Evolutionary conservation across 2,113 vertebrate species (phyloP), one percentile per base, ranked within the genome.

Genomic region (Neogale vison): DNA sequence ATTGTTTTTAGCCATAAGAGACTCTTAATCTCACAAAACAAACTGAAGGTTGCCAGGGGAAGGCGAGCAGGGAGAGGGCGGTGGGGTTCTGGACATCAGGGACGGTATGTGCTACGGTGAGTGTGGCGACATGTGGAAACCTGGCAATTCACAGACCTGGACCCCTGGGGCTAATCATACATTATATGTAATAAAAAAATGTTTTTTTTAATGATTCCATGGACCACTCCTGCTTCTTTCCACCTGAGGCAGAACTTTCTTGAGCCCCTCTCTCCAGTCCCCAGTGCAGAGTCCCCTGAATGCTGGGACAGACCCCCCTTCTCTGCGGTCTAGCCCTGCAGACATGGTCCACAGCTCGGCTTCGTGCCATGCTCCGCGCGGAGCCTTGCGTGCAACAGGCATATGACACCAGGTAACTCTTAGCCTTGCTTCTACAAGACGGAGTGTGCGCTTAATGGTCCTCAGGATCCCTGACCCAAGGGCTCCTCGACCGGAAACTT

Each of bases 301-400:
- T 1, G 3, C n/a, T 6, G 15, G 71, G 36, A 63, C 18, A 59
- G 31, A 18, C n/a, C 65, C 31, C 4, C 24, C 23, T 39, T 52
- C 55, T 93, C 86, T 26, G 69, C 76, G 29, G 13, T 21, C 65
- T 26, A 45, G n/a, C 29, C 21, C 10, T 72, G 72, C 4, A 8
- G 34, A 21, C 23, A 1, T 42, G 26, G 61, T 18, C 9, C 0
- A 14, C 6, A 14, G 0, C 15, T 7, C 55, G 17, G 45, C 52
- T 83, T 74, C 34, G 34, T 0, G 1, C 20, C 47, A 45, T 17
- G 10, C 47, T 81, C 18, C 3, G 61, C 17, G n/a, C 5, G 2
- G n/a, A 29, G 17, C 42, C 26, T 21, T 12, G 57, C 36, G 9
- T 45, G 47, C 29, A 71, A 45, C 13, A 61, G 45, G 2, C 26